Evolutionary conservation across 2,888 invertebrate species (phyloP), one percentile per base, ranked within the genome.

Genomic region (Hofmannophila pseudospretella): DNA sequence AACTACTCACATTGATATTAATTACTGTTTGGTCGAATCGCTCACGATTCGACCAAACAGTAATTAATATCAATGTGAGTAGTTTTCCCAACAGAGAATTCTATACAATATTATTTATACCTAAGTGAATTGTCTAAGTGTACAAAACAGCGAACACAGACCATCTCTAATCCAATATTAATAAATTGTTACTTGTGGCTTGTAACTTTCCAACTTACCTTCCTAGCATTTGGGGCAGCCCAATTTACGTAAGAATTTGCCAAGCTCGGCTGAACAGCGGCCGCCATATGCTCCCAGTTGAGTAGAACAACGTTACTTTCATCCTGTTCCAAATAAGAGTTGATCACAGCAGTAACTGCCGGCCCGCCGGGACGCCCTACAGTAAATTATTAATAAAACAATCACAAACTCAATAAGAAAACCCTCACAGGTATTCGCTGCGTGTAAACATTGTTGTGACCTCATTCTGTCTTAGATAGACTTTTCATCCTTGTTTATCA

Each of bases 271-370:
- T 54, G 33, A 5, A 53, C 46, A 7, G 57, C 33, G 1, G 80
- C 72, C 19, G 84, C 85, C 41, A 76, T 56, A 7, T 66, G 59
- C 14, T 81, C 60, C 85, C 85, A 85, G 49, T 84, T 74, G 28
- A 85, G 51, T n/a, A 85, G 60, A 10, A 57, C 72, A 10, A 85
- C 79, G 44, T 85, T 85, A 45, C 50, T 58, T 22, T 60, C 49
- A 19, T 61, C 65, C 39, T 62, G 56, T 29, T 69, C 58, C 38
- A 85, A 46, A 48, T 67, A 77, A 10, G 69, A 62, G 16, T 58
- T 60, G 42, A 72, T 54, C 30, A 82, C 51, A 5, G 56, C 59
- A 1, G 47, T 61, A 42, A 84, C 70, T 4, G 82, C 81, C 1
- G 67, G 67, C 1, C 85, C 85, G 2, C 54, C 47, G 10, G 85